phyloP scores from a whole-genome alignment of 2,113 vertebrate genomes.

The Sander lucioperca region DNA sequence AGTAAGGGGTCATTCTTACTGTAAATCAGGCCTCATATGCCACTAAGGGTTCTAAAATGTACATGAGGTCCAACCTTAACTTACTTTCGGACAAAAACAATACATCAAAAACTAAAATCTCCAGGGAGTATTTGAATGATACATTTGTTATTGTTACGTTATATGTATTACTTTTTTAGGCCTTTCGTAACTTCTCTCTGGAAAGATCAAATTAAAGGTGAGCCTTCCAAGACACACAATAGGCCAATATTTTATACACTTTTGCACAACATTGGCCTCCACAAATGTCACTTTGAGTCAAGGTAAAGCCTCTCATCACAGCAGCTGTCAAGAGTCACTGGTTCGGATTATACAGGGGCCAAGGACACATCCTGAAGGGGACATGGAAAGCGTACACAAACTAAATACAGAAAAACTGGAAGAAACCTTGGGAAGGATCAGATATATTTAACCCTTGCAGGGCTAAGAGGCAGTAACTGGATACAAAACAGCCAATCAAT shows the following conservation, averaged over 20 bases:
- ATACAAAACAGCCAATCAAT: constrained; percentile 18
- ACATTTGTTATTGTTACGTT: neutral
- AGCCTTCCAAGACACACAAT: neutral
- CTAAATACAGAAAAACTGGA: neutral
- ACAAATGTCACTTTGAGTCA: constrained; percentile 12
- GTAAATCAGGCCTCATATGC: neutral
- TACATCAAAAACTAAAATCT: neutral
- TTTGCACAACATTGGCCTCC: neutral
- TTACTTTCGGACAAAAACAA: neutral
- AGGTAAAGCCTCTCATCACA: constrained; percentile 18
- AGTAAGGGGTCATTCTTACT: neutral
- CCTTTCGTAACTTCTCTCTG: neutral
- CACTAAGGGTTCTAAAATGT: neutral
- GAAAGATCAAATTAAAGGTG: neutral
- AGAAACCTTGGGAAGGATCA: neutral
- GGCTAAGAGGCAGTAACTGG: neutral
- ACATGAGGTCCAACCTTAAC: neutral
- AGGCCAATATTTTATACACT: neutral
- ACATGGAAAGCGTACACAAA: neutral
- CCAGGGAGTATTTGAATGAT: neutral
- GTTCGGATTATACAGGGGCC: neutral
- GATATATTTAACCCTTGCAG: neutral
- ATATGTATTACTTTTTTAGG: neutral
- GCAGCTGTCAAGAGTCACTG: neutral
- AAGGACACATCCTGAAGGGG: neutral